These are phyloP conservation scores for Ochotona princeps DNA, from an alignment of 2,113 vertebrate genomes.

Conservation along the genomic window DNA sequence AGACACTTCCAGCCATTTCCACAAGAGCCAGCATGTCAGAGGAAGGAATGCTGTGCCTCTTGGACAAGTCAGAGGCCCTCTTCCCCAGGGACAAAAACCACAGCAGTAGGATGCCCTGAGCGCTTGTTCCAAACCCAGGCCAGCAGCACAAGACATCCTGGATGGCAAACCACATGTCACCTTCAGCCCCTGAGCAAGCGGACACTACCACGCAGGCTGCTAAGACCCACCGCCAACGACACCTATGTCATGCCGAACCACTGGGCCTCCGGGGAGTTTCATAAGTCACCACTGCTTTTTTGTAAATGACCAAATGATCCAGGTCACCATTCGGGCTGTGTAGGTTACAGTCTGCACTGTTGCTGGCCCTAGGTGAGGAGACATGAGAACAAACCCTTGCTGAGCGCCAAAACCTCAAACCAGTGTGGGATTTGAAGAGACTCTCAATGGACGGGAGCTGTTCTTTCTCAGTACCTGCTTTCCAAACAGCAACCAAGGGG, in stretches of 20 bases:
- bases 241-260: neutral
- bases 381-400: neutral
- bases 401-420: too few species aligned
- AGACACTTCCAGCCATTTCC: slow-evolving; percentile 38
- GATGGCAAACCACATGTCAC: neutral
- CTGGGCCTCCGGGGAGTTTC: neutral
- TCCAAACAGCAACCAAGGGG: neutral
- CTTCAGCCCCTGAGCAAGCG: neutral
- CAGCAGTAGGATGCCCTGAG: neutral
- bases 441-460: neutral
- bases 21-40: slow-evolving; percentile 52
- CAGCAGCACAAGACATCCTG: neutral
- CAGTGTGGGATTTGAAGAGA: neutral
- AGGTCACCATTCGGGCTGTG: neutral
- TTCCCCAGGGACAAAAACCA: neutral
- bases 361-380: neutral
- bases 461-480: neutral
- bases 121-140: neutral
- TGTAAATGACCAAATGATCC: neutral
- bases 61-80: neutral
- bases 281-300: neutral
- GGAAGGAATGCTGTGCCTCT: slow-evolving; percentile 20
- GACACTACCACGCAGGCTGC: neutral
- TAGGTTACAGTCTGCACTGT: neutral
- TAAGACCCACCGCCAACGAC: neutral